A percentile compares a stretch with the other conserved stretches of the same genome.
phyloP scores from a whole-genome alignment of 2,113 vertebrate species.

The Meles meles region DNA sequence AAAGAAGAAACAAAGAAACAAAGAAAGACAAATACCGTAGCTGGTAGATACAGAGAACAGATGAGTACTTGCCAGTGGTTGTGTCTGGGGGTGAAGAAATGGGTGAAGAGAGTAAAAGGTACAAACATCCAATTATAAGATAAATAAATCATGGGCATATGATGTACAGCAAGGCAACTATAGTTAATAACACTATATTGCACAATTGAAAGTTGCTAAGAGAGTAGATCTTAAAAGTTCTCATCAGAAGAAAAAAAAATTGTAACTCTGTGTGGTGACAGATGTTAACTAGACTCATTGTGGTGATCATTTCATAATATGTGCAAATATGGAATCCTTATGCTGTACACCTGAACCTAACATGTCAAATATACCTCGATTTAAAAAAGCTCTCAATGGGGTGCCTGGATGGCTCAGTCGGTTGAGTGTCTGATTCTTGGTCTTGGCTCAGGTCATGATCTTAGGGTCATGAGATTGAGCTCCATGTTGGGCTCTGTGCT shows the following conservation, averaged over 20 bases:
- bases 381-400: neutral
- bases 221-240: neutral
- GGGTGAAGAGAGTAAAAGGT: neutral
- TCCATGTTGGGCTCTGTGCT: no score
- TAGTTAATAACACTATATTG: neutral
- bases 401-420: no score
- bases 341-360: neutral
- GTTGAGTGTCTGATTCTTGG: no score
- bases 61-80: neutral
- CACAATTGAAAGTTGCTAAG: neutral
- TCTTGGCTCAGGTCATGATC: no score
- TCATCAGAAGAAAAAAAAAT: neutral
- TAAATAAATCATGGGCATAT: neutral
- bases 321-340: neutral
- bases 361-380: neutral
- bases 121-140: neutral
- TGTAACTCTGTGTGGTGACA: neutral
- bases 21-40: neutral
- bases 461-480: no score
- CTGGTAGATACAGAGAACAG: neutral
- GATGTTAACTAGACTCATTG: neutral
- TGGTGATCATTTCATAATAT: neutral
- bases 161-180: neutral
- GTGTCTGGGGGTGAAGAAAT: neutral
- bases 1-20: neutral